Evolutionary conservation across 92 coral and sea anemone species (phyloP).

Genomic region (Phenganax marumi): DNA sequence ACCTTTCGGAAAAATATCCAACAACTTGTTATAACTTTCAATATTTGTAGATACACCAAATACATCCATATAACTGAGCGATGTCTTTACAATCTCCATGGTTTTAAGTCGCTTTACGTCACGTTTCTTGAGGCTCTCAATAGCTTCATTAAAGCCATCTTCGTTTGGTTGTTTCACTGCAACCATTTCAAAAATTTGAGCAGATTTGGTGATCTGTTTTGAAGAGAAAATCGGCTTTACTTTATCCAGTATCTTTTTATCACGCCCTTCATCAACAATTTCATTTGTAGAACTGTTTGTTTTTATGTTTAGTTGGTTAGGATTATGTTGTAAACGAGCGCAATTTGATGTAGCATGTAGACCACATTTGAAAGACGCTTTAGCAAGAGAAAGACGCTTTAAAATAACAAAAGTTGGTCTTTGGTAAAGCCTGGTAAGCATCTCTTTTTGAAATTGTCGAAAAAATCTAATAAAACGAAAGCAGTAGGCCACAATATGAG

Average conservation of each 20-base stretch:
- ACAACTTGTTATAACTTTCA: slow-evolving; percentile 71
- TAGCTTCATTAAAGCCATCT: slow-evolving; percentile 64
- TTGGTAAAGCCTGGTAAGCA: neutral
- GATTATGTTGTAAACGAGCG: slow-evolving; percentile 9
- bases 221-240: neutral
- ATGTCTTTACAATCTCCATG: slow-evolving; percentile 75
- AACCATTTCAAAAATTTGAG: slow-evolving; percentile 32
- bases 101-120: slow-evolving; percentile 74
- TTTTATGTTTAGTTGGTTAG: neutral
- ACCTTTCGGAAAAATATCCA: slow-evolving; percentile 84
- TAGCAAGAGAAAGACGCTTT: neutral
- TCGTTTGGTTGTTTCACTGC: slow-evolving; percentile 15
- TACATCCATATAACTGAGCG: slow-evolving; percentile 73
- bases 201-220: slow-evolving; percentile 21
- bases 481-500: neutral
- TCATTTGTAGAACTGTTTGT: neutral
- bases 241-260: neutral
- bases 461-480: neutral
- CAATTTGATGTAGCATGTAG: neutral
- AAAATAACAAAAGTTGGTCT: neutral
- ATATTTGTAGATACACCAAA: slow-evolving; percentile 80
- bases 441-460: neutral
- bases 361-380: neutral
- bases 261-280: neutral
- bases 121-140: slow-evolving; percentile 64